phyloP scores from a whole-genome alignment of 2,888 invertebrate species.

The Xiphydria camelus region DNA sequence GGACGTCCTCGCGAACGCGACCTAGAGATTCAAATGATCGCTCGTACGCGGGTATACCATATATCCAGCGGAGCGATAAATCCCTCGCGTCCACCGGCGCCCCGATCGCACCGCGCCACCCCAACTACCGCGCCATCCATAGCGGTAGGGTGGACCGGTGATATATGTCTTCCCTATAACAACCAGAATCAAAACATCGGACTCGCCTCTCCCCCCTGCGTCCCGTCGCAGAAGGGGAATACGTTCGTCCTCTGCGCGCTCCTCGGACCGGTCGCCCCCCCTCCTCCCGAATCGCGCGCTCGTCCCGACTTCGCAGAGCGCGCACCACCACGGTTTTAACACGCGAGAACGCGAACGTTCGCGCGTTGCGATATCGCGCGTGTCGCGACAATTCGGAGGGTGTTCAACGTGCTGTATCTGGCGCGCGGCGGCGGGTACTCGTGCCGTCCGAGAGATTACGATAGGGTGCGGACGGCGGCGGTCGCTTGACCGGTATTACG shows the following conservation, averaged over 20 bases:
- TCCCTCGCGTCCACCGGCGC: slow-evolving; percentile 41
- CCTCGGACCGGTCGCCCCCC: no score
- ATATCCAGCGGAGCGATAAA: slow-evolving; percentile 44
- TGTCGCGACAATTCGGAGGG: slow-evolving; percentile 32
- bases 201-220: no score
- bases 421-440: slow-evolving; percentile 27
- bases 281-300: no score
- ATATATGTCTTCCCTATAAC: slow-evolving; percentile 55
- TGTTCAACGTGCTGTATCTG: slow-evolving; percentile 56
- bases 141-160: slow-evolving; percentile 43
- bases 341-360: no score
- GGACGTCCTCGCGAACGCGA: no score
- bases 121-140: slow-evolving; percentile 45
- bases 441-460: slow-evolving; percentile 41
- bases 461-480: slow-evolving; percentile 36
- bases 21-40: slow-evolving; percentile 45
- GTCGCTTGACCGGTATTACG: slow-evolving; percentile 51
- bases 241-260: slow-evolving; percentile 37
- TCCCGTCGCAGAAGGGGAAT: slow-evolving; percentile 25
- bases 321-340: no score
- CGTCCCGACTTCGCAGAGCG: no score
- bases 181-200: slow-evolving; percentile 53
- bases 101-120: slow-evolving; percentile 35
- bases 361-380: slow-evolving; percentile 27
- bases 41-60: no score